These are phyloP conservation scores for Champsocephalus esox DNA, from an alignment of 2,797 vertebrate species.

Conservation along the genomic window DNA sequence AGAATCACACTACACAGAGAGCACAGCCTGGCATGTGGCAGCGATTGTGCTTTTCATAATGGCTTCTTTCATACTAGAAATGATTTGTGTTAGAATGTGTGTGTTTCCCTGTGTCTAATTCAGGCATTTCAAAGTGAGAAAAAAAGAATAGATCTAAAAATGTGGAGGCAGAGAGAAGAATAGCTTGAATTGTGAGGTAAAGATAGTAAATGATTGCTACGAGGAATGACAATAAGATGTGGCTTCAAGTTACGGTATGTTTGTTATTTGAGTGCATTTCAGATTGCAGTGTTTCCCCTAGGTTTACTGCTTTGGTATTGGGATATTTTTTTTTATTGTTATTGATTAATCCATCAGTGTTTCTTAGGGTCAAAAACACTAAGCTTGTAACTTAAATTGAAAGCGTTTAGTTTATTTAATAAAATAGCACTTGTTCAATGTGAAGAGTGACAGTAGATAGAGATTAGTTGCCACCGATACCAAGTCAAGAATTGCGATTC, in stretches of 20 bases:
- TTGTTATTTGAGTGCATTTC: too few species aligned
- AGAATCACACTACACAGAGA: neutral
- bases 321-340: too few species aligned
- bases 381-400: too few species aligned
- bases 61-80: conserved; percentile 16
- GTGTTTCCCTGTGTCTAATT: conserved; percentile 7
- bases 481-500: too few species aligned
- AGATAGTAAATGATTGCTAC: neutral
- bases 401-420: too few species aligned
- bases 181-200: conserved; percentile 14
- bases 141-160: conserved; percentile 1
- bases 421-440: too few species aligned
- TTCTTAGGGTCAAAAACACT: too few species aligned
- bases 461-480: too few species aligned
- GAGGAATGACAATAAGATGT: conserved; percentile 25
- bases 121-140: conserved; percentile 11
- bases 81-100: neutral
- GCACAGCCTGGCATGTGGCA: conserved; percentile 10
- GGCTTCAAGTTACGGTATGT: neutral
- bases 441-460: too few species aligned
- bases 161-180: conserved; percentile 5
- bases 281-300: too few species aligned
- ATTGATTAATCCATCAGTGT: too few species aligned
- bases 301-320: too few species aligned
- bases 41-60: conserved; percentile 23